phyloP scores from a whole-genome alignment of 2,888 invertebrate genomes.

The Microctonus aethiopoides region DNA sequence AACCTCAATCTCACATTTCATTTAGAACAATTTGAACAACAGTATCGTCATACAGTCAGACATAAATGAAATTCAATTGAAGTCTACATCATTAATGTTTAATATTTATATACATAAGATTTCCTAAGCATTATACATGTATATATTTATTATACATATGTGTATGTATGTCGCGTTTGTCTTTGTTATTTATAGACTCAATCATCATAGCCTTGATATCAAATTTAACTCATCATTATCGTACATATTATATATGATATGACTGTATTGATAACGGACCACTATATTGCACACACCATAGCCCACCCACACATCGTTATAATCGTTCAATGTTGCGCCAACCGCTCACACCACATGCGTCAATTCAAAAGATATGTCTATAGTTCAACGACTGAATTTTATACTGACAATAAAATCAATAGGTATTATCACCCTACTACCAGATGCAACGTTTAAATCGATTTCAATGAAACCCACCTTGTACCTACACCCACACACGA shows the following conservation, averaged over 20 bases:
- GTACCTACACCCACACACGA: neutral
- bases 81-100: neutral
- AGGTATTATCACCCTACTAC: neutral
- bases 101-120: neutral
- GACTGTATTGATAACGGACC: neutral
- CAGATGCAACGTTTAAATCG: neutral
- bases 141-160: too few relatives aligned
- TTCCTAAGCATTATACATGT: neutral
- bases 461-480: neutral
- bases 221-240: conserved; percentile 22
- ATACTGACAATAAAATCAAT: neutral
- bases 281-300: neutral
- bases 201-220: neutral
- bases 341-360: neutral
- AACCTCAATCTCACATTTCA: conserved; percentile 1
- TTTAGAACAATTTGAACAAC: neutral
- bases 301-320: neutral
- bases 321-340: neutral
- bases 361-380: neutral
- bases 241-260: too few relatives aligned
- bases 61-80: conserved; percentile 8
- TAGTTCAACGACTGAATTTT: neutral
- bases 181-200: neutral
- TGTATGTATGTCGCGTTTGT: too few relatives aligned
- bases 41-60: neutral